Evolutionary conservation across 2,113 vertebrate genomes (phyloP), one percentile per base, ranked within the genome.

Genomic region (Cyanoderma ruficeps): DNA sequence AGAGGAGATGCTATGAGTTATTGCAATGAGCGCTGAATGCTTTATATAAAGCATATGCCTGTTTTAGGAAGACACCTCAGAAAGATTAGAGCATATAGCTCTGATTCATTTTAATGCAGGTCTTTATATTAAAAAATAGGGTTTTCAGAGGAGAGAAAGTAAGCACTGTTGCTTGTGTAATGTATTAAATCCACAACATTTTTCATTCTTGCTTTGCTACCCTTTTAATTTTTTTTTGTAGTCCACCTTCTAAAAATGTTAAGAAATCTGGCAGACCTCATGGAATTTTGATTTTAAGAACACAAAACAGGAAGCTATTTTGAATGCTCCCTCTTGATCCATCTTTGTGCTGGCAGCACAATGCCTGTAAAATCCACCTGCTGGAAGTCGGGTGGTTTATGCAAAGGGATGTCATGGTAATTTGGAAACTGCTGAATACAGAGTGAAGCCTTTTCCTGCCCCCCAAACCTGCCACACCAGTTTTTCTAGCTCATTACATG

Each of bases 351-450:
- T 97, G 37, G 53, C 83, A 97, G 37, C 80, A 98, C 98, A 98
- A 98, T 98, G 97, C 83, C 93, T 97, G 55, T 67, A 97, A 97
- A 96, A 97, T 98, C 98, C 98, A 99, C 99, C 98, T 99, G 98
- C 99, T 99, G 98, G 97, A 98, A 97, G 98, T 97, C 97, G 96
- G 97, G 98, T 98, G 98, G 98, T 97, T 98, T 97, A 98, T 98
- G 98, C 96, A 98, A 98, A 98, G 81, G 97, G 96, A 98, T 97
- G 98, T 98, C 98, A 97, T 97, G 98, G 98, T 97, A 97, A 98
- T 98, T 98, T 98, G 97, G 97, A 98, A 97, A 96, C 97, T 97
- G 96, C 97, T 98, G 97, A 98, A 97, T 97, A 94, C 95, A 97
- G 93, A 98, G 94, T 79, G 96, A 98, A 98, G 94, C 91, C 96